Evolutionary conservation across 2,888 invertebrate genomes (phyloP), one percentile per base, ranked within the genome.

Genomic region (Stenoptilia bipunctidactyla): DNA sequence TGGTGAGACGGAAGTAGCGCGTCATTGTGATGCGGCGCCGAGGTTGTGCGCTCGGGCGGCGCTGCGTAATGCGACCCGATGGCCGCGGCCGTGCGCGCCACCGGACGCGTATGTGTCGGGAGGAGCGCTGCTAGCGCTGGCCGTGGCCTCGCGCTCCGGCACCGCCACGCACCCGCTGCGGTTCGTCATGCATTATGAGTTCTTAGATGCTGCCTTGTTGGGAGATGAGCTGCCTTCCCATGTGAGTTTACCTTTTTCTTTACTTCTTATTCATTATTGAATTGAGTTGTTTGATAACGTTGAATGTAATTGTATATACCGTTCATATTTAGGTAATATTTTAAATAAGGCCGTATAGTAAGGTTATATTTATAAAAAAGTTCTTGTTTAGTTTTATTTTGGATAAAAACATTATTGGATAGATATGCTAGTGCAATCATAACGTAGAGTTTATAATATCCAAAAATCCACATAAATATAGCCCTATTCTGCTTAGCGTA

Each of bases 41-140:
- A 88, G 89, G 52, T 79, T 94, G 38, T 94, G 94, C 68, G 94
- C 94, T 48, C 94, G 94, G 57, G 90, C 90, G 10, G 88, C 92
- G 1, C 80, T 92, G 1, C 87, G 88, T 37, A 92, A 92, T 65
- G 80, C 88, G 0, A 90, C 91, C 9, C 87, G 94, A 46, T 83
- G 89, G 34, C 93, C 93, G 9, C 86, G 94, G 34, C 93, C 94
- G 0, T 94, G 94, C 60, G 87, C 89, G 35, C 84, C 87, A 9
- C 88, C 91, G 30, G 94, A 94, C 73, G 93, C 93, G 51, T 94
- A 94, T 71, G 87, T 94, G 45, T 80, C 80, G 15, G 56, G 53
- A 25, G 70, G 64, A 4, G 57, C 79, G 39, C 56, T 77, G 43
- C 58, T 82, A 27, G 59, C 75, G 13, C 52, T 82, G 40, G 63